These are phyloP conservation scores for Holcopasites calliopsidis DNA, from an alignment of 1,140 invertebrate species.

Conservation along the genomic window DNA sequence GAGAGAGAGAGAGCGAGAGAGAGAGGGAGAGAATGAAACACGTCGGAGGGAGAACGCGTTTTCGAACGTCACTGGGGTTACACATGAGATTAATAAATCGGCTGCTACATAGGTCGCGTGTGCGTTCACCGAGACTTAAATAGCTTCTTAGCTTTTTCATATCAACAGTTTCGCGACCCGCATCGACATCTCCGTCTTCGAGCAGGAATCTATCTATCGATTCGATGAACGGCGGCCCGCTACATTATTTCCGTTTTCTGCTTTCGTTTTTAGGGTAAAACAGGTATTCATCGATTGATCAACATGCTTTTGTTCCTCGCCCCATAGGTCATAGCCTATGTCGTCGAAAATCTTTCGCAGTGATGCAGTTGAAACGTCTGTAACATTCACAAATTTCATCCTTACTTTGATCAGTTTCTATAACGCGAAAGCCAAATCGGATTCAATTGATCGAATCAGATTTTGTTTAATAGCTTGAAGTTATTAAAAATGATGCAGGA, in stretches of 20 bases:
- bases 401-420: too few relatives aligned
- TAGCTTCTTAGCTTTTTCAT: constrained; percentile 57
- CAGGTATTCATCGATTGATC: not conserved
- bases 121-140: constrained; percentile 36
- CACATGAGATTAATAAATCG: constrained; percentile 73
- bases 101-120: constrained; percentile 34
- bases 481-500: not conserved
- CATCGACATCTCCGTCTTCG: constrained; percentile 51
- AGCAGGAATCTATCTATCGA: constrained; percentile 16
- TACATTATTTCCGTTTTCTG: not conserved
- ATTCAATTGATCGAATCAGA: too few relatives aligned
- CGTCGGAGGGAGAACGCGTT: constrained; percentile 35
- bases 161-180: constrained; percentile 45
- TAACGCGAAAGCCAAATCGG: too few relatives aligned
- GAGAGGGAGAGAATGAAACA: constrained; percentile 3
- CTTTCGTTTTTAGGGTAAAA: not conserved
- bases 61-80: constrained; percentile 67
- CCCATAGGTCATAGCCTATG: not conserved
- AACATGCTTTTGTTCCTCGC: constrained; percentile 25
- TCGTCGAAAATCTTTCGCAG: not conserved
- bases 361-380: not conserved
- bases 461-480: not conserved
- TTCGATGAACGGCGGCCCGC: not conserved
- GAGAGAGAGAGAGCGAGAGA: not conserved
- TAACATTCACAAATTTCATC: not conserved